phyloP scores from a whole-genome alignment of 1,140 invertebrate species.

The Neodiprion pinetum region DNA sequence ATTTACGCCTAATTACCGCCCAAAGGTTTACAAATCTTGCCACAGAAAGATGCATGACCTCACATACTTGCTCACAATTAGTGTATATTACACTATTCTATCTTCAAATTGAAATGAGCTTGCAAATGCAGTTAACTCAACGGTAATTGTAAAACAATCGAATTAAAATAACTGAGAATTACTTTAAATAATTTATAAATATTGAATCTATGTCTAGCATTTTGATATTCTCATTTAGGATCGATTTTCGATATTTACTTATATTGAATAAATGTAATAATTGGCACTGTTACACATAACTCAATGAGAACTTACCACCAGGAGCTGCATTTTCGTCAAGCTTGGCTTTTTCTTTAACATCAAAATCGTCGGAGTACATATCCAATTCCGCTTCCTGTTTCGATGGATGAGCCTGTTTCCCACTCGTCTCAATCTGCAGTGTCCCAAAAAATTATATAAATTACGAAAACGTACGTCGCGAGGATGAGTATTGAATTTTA shows the following conservation, averaged over 20 bases:
- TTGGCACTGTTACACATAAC: too few relatives aligned
- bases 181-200: neutral
- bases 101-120: too few relatives aligned
- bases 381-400: conserved; percentile 76
- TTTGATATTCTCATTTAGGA: neutral
- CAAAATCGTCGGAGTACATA: conserved; percentile 96
- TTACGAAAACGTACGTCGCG: neutral
- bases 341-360: conserved; percentile 75
- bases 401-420: conserved; percentile 48
- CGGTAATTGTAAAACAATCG: conserved; percentile 18
- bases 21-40: too few relatives aligned
- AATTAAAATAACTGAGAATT: neutral
- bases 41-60: too few relatives aligned
- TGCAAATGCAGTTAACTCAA: neutral
- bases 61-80: too few relatives aligned
- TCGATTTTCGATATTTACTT: neutral
- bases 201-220: neutral
- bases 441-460: conserved; percentile 2
- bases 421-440: conserved; percentile 41
- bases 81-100: too few relatives aligned
- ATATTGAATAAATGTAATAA: too few relatives aligned
- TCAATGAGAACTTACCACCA: conserved; percentile 22
- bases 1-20: too few relatives aligned
- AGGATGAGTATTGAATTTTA: neutral
- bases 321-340: conserved; percentile 47